These are phyloP conservation scores for Crepidodera aurea DNA, from an alignment of 2,888 invertebrate genomes.

Conservation along the genomic window DNA sequence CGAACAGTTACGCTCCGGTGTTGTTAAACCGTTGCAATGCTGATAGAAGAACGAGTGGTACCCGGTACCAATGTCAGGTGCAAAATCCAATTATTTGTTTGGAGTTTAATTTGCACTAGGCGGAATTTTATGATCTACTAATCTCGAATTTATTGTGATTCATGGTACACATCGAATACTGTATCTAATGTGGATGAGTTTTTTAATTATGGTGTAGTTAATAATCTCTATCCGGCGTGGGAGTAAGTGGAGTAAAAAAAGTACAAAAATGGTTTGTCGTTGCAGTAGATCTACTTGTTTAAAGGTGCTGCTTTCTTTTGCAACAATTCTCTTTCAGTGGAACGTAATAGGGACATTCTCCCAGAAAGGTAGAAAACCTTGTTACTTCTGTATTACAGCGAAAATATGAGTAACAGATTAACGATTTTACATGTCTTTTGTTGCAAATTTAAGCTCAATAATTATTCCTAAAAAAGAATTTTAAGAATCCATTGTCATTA, in stretches of 20 bases:
- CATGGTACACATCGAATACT: conserved; percentile 29
- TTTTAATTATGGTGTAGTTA: conserved; percentile 5
- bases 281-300: too few species aligned
- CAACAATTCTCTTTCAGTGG: too few species aligned
- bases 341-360: too few species aligned
- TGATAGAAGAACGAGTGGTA: background rate
- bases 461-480: too few species aligned
- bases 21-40: background rate
- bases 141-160: conserved; percentile 30
- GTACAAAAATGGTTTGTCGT: too few species aligned
- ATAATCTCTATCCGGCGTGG: conserved; percentile 20
- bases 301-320: too few species aligned
- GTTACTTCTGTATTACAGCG: too few species aligned
- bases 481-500: too few species aligned
- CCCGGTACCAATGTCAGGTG: conserved; percentile 4
- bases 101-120: background rate
- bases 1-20: background rate
- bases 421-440: too few species aligned
- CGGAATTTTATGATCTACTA: conserved; percentile 23
- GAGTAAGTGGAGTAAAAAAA: conserved; percentile 22
- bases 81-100: conserved; percentile 3
- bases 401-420: too few species aligned
- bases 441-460: too few species aligned
- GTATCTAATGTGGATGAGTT: conserved; percentile 23
- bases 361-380: too few species aligned